Conservation (phyloP, 2,113 vertebrate species). For the Alosa alosa region DNA sequence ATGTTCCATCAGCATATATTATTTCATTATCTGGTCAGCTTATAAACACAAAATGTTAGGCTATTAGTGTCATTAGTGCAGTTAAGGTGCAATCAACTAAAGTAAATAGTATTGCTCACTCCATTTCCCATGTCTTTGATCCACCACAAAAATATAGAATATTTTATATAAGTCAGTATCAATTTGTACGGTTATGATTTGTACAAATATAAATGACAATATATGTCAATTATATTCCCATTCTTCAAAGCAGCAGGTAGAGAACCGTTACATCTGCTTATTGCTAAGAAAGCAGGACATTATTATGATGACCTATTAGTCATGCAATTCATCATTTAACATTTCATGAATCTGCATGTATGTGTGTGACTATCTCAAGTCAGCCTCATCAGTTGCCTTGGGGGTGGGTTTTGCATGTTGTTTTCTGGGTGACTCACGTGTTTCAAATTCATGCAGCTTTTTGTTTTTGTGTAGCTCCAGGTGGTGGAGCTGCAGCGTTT, state of each 20-base stretch:
- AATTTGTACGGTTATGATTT: background rate
- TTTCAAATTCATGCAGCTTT: constrained; percentile 28
- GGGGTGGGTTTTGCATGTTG: constrained; percentile 14
- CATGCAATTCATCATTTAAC: background rate
- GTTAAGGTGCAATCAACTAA: too few species aligned
- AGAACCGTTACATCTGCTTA: background rate
- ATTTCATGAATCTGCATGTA: background rate
- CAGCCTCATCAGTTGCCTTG: background rate
- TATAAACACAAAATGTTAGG: background rate
- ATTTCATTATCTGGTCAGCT: background rate
- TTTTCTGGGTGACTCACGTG: background rate
- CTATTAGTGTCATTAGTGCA: too few species aligned
- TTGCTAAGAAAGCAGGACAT: background rate
- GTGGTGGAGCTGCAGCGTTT: constrained; percentile 86
- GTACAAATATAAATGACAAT: background rate
- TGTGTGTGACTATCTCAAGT: constrained; percentile 10
- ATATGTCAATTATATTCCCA: background rate
- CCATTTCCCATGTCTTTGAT: too few species aligned
- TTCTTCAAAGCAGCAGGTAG: background rate
- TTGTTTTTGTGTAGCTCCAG: constrained; percentile 73
- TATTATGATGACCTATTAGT: too few species aligned
- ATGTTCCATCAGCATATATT: background rate
- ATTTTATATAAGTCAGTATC: too few species aligned
- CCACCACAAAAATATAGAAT: too few species aligned
- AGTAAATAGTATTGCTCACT: too few species aligned